phyloP scores from a whole-genome alignment of 1,140 invertebrate species.

The Cotesia chilonis region DNA sequence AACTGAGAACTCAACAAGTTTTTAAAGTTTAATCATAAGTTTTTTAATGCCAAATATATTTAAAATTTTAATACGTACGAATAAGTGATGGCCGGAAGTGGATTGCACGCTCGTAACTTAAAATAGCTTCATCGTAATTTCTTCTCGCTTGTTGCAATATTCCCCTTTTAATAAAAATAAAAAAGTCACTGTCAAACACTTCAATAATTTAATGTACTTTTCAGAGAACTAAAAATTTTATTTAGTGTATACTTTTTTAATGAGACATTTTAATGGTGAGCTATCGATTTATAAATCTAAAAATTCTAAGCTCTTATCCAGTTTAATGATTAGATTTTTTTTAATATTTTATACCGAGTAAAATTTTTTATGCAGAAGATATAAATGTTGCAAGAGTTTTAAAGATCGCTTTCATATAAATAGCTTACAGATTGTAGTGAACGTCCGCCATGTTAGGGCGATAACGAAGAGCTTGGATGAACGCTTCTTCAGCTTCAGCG shows the following conservation, averaged over 20 bases:
- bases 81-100: conserved; percentile 93
- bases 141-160: conserved; percentile 91
- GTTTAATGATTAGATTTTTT: no score
- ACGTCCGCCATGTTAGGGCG: conserved; percentile 96
- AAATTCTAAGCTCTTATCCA: no score
- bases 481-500: conserved; percentile 87
- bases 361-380: no score
- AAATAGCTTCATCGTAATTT: conserved; percentile 86
- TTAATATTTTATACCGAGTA: no score
- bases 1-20: neutral
- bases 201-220: no score
- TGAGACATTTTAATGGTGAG: no score
- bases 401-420: conserved; percentile 17
- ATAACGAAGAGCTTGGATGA: conserved; percentile 84
- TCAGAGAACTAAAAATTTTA: no score
- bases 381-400: neutral
- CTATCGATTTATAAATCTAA: no score
- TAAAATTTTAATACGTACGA: conserved; percentile 76
- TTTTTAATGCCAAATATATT: neutral
- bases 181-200: conserved; percentile 7
- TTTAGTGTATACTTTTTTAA: no score
- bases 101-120: conserved; percentile 92
- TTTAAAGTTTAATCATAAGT: no score
- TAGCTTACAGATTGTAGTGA: conserved; percentile 96
- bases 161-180: conserved; percentile 72